These are phyloP conservation scores for Ellobius talpinus DNA, from an alignment of 2,113 vertebrate genomes.

Conservation along the genomic window DNA sequence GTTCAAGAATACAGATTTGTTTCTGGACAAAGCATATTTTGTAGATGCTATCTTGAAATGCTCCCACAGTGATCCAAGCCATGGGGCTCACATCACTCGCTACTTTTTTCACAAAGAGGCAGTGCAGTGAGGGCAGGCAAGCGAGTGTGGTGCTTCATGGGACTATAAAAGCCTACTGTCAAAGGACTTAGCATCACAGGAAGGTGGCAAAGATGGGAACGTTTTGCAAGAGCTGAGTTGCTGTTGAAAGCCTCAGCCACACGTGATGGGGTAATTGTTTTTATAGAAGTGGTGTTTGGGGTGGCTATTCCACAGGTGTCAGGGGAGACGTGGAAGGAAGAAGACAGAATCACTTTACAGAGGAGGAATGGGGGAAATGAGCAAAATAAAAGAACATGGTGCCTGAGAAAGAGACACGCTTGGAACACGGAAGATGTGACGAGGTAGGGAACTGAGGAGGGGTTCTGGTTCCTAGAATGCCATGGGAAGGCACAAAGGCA, in stretches of 20 bases:
- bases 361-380: background rate
- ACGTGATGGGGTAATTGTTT: background rate
- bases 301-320: background rate
- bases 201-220: background rate
- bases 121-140: background rate
- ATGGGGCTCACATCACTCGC: background rate
- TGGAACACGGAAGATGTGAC: background rate
- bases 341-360: background rate
- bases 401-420: background rate
- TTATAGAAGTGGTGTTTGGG: background rate
- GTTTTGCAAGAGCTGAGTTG: too few species aligned
- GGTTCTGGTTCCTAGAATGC: background rate
- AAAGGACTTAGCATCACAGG: background rate
- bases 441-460: background rate
- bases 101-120: background rate
- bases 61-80: background rate
- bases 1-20: background rate
- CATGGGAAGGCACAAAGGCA: background rate
- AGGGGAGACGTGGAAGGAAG: background rate
- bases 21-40: background rate
- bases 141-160: background rate
- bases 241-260: background rate
- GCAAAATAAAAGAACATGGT: background rate
- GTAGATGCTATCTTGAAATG: background rate
- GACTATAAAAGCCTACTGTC: background rate